phyloP scores from a whole-genome alignment of 1,140 invertebrate species.

The Cotesia typhae region DNA sequence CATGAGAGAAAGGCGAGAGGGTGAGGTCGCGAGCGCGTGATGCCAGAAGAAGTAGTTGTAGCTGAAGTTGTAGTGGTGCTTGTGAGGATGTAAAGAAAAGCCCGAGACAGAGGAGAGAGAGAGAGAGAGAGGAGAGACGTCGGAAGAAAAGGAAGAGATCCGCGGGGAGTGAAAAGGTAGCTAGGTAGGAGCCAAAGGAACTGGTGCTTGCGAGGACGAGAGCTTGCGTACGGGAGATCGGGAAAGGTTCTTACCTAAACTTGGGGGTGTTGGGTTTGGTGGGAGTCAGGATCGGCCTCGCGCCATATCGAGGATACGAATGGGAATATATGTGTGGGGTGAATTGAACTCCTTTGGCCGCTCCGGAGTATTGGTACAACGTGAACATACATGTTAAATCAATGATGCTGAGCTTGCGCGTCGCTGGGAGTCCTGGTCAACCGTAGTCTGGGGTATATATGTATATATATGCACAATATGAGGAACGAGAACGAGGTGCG shows the following conservation, averaged over 20 bases:
- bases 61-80: background rate
- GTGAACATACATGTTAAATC: constrained; percentile 57
- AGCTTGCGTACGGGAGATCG: constrained; percentile 27
- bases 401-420: constrained; percentile 63
- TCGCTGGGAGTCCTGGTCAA: constrained; percentile 7
- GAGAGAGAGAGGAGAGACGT: background rate
- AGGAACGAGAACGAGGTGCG: too few relatives aligned
- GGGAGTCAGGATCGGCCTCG: constrained; percentile 5
- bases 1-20: constrained; percentile 15
- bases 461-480: too few relatives aligned
- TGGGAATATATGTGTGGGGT: background rate
- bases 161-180: background rate
- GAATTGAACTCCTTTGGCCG: constrained; percentile 3
- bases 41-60: constrained; percentile 17
- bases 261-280: background rate
- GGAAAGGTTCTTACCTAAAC: constrained; percentile 21
- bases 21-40: constrained; percentile 24
- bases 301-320: too few relatives aligned
- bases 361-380: constrained; percentile 16
- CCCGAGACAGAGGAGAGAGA: constrained; percentile 16
- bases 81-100: constrained; percentile 15
- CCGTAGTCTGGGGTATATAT: background rate
- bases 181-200: too few relatives aligned
- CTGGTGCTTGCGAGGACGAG: constrained; percentile 3
- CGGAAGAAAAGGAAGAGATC: constrained; percentile 16